A percentile compares a stretch with the other conserved stretches of the same genome.
These are phyloP conservation scores for Parelbella ahira DNA, from an alignment of 2,888 invertebrate species.

Conservation along the genomic window DNA sequence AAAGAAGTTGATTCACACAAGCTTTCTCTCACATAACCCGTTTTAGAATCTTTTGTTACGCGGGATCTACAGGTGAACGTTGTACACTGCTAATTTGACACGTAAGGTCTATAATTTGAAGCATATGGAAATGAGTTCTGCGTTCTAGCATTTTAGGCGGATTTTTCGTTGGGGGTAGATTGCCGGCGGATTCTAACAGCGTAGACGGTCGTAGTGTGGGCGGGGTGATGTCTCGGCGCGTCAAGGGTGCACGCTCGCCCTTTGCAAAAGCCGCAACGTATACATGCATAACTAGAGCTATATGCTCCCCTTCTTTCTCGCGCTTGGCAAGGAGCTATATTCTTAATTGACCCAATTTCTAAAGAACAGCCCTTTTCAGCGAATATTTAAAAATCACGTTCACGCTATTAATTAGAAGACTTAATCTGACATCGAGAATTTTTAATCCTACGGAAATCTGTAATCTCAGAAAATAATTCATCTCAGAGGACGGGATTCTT, in stretches of 20 bases:
- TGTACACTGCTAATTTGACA: conserved; percentile 51
- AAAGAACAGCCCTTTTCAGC: conserved; percentile 39
- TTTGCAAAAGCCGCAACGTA: conserved; percentile 52
- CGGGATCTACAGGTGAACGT: conserved; percentile 55
- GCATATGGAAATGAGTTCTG: conserved; percentile 43
- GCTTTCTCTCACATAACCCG: conserved; percentile 47
- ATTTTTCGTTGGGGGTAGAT: conserved; percentile 34
- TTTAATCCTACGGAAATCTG: conserved; percentile 30
- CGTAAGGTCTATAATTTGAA: conserved; percentile 32
- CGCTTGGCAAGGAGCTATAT: conserved; percentile 50
- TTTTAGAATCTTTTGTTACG: conserved; percentile 53
- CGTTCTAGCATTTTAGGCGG: conserved; percentile 35
- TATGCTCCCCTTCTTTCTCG: conserved; percentile 46
- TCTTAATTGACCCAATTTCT: conserved; percentile 72
- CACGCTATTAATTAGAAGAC: conserved; percentile 38
- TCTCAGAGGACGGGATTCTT: neutral
- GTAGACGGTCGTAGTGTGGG: conserved; percentile 30
- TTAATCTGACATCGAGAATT: conserved; percentile 45
- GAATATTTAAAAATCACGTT: conserved; percentile 35
- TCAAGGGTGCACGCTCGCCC: conserved; percentile 57
- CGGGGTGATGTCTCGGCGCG: conserved; percentile 44
- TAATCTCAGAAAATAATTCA: too few species aligned
- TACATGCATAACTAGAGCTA: conserved; percentile 44
- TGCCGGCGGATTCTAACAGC: conserved; percentile 28
- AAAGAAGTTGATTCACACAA: conserved; percentile 31